These are phyloP conservation scores for Coenonympha glycerion DNA, from an alignment of 2,888 invertebrate genomes.

Conservation along the genomic window DNA sequence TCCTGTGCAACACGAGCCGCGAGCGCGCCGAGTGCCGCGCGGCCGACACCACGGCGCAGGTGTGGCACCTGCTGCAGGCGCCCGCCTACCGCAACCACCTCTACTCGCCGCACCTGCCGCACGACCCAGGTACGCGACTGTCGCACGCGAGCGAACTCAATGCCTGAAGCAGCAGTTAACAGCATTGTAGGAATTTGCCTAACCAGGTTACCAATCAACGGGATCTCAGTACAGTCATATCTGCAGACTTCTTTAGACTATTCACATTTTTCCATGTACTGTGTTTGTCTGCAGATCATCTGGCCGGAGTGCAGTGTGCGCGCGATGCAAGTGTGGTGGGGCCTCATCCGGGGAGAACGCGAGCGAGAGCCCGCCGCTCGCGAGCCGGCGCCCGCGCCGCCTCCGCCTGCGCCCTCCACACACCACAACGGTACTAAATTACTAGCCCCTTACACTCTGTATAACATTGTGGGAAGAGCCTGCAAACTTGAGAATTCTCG, in stretches of 20 bases:
- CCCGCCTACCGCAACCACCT: constrained; percentile 90
- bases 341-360: constrained; percentile 83
- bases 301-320: constrained; percentile 91
- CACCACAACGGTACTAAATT: constrained; percentile 33
- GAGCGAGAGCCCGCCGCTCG: constrained; percentile 34
- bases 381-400: constrained; percentile 24
- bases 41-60: constrained; percentile 84
- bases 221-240: no score
- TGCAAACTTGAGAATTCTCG: no score
- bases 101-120: constrained; percentile 59
- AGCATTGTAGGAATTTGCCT: no score
- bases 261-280: neutral
- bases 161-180: no score
- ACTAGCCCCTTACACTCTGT: no score
- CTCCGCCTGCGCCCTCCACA: constrained; percentile 43
- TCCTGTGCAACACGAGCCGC: constrained; percentile 90
- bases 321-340: constrained; percentile 88
- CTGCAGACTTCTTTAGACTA: no score
- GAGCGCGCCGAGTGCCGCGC: constrained; percentile 81
- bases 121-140: constrained; percentile 46
- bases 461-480: no score
- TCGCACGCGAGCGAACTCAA: neutral
- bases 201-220: no score
- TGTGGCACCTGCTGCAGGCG: constrained; percentile 90
- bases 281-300: constrained; percentile 77